These are phyloP conservation scores for Halocynthia aurantium DNA, from an alignment of 23 tunicate species.

Conservation along the genomic window DNA sequence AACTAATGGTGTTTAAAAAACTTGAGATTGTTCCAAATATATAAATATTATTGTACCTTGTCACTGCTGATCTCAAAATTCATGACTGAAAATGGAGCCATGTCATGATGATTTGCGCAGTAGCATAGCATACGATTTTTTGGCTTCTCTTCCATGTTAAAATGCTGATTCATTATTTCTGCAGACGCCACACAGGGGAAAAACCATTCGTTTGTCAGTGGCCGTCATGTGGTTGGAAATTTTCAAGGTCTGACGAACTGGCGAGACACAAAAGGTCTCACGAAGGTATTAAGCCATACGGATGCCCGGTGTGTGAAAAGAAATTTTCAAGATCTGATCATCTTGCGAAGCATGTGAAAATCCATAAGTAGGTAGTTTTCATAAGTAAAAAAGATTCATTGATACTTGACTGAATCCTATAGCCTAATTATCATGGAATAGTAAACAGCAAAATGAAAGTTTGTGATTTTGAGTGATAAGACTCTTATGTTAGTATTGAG, in stretches of 20 bases:
- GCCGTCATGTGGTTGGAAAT: constrained; percentile 87
- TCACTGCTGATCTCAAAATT: no score
- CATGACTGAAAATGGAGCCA: no score
- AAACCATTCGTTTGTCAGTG: constrained; percentile 77
- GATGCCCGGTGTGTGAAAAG: constrained; percentile 82
- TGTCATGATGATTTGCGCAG: no score
- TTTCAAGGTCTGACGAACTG: constrained; percentile 91
- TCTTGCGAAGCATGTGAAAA: constrained; percentile 82
- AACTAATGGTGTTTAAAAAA: no score
- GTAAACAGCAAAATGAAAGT: no score
- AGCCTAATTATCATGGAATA: no score
- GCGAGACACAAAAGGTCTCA: constrained; percentile 89
- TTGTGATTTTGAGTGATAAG: no score
- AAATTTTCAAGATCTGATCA: constrained; percentile 86
- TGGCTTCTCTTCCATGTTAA: not conserved
- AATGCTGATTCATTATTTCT: not conserved
- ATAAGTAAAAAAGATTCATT: no score
- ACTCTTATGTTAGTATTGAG: no score
- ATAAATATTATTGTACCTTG: no score
- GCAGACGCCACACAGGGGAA: constrained; percentile 93
- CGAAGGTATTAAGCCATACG: constrained; percentile 94
- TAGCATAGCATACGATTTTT: not conserved
- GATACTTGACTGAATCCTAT: no score
- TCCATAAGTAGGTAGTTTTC: constrained; percentile 57
- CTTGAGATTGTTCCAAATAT: no score